Evolutionary conservation across 2,797 vertebrate genomes (phyloP), one percentile per base, ranked within the genome.

Genomic region (Bradypus variegatus): DNA sequence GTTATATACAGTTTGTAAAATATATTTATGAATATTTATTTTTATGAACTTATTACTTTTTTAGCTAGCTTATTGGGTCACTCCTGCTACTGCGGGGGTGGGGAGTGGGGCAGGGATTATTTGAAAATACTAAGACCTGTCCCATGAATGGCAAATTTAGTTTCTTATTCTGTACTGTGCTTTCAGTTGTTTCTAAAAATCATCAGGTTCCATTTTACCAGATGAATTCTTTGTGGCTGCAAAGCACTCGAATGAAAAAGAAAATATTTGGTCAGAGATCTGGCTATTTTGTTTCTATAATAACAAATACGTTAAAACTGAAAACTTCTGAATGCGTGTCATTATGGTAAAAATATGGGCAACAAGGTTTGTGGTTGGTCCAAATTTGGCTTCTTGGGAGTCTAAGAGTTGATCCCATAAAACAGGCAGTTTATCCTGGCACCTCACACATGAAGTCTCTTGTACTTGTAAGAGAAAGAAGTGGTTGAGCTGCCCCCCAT

Each of bases 171-270:
- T 70, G 11, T 48, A 31, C 55, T 73, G 48, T 84, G 73, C 82
- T 89, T 93, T 87, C 55, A 72, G n/a, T 88, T 91, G 77, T 94
- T 95, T 91, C 65, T 60, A 75, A 86, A 79, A 83, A 91, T 73
- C 75, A 27, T 5, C 45, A 18, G 48, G 53, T 84, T n/a, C 45
- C 27, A 10, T 62, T 93, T 93, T 91, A 76, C 83, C 62, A 70
- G 33, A 14, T 90, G 60, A 45, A 31, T 53, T 86, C 33, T 88
- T 77, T 80, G 48, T 64, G 36, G 4, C 72, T 86, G 50, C 33
- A 88, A 41, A 92, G 23, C 11, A 50, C 55, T 79, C 14, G 77
- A 64, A 64, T 69, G 21, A 21, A 89, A 93, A 88, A 80, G 55
- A 70, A 87, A 79, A 55, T 65, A 58, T 36, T 76, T 89, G 27